Percentiles rank a stretch among this genome's conserved stretches.
Conservation (phyloP, 2,113 vertebrate genomes). For the Datnioides undecimradiatus region DNA sequence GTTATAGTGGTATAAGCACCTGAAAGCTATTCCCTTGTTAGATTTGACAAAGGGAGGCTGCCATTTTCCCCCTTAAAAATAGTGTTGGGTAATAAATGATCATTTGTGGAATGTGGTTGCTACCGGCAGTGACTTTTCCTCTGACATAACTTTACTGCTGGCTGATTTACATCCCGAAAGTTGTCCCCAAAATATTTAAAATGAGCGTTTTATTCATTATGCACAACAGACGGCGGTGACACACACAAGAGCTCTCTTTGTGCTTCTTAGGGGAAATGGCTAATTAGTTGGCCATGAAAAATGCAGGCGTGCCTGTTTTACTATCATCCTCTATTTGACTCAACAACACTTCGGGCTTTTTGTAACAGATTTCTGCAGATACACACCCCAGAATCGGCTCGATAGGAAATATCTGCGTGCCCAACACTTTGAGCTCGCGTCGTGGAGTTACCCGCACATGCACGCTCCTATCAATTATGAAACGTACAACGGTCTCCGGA, state of each 20-base stretch:
- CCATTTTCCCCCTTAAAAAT: constrained; percentile 87
- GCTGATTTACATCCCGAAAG: constrained; percentile 81
- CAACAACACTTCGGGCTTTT: constrained; percentile 62
- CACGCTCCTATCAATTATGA: constrained; percentile 53
- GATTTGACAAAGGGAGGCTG: constrained; percentile 87
- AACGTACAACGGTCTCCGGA: constrained; percentile 35
- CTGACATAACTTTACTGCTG: constrained; percentile 80
- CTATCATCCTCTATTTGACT: constrained; percentile 67
- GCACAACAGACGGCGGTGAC: constrained; percentile 72
- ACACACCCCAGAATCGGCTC: constrained; percentile 53
- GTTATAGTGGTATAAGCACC: constrained; percentile 85
- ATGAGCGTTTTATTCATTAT: constrained; percentile 78
- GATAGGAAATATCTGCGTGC: constrained; percentile 39
- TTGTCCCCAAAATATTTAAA: constrained; percentile 80
- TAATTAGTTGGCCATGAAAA: constrained; percentile 80
- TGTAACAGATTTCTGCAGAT: constrained; percentile 54
- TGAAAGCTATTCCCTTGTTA: constrained; percentile 89
- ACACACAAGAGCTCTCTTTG: constrained; percentile 68
- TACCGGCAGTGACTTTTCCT: constrained; percentile 82
- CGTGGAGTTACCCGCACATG: constrained; percentile 35
- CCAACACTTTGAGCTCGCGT: constrained; percentile 33
- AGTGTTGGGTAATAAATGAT: constrained; percentile 88
- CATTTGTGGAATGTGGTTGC: constrained; percentile 82
- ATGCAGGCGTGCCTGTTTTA: constrained; percentile 70
- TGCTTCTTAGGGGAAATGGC: constrained; percentile 71